A percentile compares a stretch with the other conserved stretches of the same genome.
Evolutionary conservation across 2,888 invertebrate genomes (phyloP).

Genomic region (Scaptomyza tumidula): DNA sequence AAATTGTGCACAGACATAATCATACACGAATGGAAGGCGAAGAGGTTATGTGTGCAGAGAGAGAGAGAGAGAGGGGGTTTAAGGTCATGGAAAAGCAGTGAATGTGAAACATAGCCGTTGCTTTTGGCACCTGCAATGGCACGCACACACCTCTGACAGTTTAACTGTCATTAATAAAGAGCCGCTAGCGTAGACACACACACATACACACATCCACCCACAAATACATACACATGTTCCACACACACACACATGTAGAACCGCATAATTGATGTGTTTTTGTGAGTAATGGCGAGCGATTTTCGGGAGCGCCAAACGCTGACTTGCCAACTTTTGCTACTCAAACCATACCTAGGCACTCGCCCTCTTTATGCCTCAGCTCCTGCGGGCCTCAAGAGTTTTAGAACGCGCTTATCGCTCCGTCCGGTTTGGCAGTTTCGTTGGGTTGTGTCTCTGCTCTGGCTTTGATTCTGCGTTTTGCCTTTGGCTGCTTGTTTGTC

Average conservation of each 20-base stretch:
- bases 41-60: too few species aligned
- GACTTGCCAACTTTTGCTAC: conserved; percentile 57
- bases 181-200: conserved; percentile 37
- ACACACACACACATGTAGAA: conserved; percentile 21
- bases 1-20: conserved; percentile 41
- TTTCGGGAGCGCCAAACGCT: conserved; percentile 42
- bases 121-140: conserved; percentile 68
- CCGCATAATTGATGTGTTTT: conserved; percentile 76
- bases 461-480: conserved; percentile 28
- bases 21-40: neutral
- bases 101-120: conserved; percentile 40
- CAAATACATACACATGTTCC: conserved; percentile 12
- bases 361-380: neutral
- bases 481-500: conserved; percentile 67
- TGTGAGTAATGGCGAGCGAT: conserved; percentile 73
- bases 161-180: conserved; percentile 78
- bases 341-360: neutral
- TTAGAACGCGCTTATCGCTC: conserved; percentile 38
- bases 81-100: conserved; percentile 1
- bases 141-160: conserved; percentile 76
- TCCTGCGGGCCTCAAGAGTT: conserved; percentile 11
- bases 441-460: conserved; percentile 10
- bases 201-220: conserved; percentile 7
- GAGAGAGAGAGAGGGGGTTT: neutral
- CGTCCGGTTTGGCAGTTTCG: conserved; percentile 24